Evolutionary conservation across 2,888 invertebrate species (phyloP), one percentile per base, ranked within the genome.

Genomic region (Phytoseiulus persimilis): DNA sequence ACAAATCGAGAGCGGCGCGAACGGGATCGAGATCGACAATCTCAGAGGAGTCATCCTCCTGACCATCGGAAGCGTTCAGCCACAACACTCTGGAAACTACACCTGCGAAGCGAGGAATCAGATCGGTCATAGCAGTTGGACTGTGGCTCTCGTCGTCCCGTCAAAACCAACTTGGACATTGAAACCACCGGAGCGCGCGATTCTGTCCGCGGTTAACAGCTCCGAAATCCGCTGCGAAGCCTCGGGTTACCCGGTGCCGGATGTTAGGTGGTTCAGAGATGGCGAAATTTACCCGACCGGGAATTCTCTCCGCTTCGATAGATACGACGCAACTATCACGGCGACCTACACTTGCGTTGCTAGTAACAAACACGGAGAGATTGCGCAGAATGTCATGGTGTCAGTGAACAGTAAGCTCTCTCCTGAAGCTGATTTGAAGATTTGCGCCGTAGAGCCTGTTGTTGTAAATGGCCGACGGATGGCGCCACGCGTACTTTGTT

Each of bases 61-160:
- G 39, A 9, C 33, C 31, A 33, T 87, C 87, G n/a, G 14, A n/a
- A 87, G 14, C 3, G n/a, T 87, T 39, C 87, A 45, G 23, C 87
- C 87, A 0, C 33, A 87, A 31, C 87, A 87, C 33, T 87, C 87
- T 0, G 87, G 87, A 6, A 87, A 87, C 45, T 87, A 87, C 33
- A 87, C 87, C 6, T 87, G 87, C 23, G 31, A 31, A n/a, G 87
- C 87, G 14, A 33, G 87, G 87, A 87, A 87, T 87, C 87, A 39
- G 2, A 6, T 33, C 14, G 87, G 87, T 11, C 31, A 23, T 39
- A 87, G 87, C 31, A 33, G 45, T 45, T 87, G 32, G n/a, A 87
- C 39, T 87, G 33, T 39, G 32, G 23, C 28, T 5, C 87, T 87
- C 28, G 23, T 45, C 0, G 87, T 87, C 18, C n/a, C 87, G 23